Evolutionary conservation across 2,113 vertebrate species (phyloP).

Genomic region (Pollimyrus isidori): DNA sequence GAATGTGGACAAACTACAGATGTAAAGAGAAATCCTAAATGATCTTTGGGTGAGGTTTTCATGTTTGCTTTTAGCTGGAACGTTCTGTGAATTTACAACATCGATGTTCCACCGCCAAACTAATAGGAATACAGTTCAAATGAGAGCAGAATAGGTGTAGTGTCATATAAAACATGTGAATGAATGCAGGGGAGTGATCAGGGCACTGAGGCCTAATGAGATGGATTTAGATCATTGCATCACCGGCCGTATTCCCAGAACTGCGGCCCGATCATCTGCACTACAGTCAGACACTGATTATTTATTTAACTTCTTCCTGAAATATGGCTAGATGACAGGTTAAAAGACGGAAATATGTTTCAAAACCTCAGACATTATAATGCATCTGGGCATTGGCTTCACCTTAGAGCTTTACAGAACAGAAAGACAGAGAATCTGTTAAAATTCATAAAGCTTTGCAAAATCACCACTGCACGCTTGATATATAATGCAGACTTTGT

Average conservation of each 20-base stretch:
- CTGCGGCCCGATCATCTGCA: conserved; percentile 14
- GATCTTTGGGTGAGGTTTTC: background rate
- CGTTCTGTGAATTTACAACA: background rate
- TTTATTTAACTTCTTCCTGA: conserved; percentile 22
- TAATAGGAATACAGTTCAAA: background rate
- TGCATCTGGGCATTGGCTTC: conserved; percentile 12
- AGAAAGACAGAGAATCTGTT: background rate
- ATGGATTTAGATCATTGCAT: conserved; percentile 17
- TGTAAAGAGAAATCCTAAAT: background rate
- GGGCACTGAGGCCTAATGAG: background rate
- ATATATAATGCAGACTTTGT: background rate
- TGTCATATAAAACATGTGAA: conserved; percentile 1
- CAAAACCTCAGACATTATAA: conserved; percentile 9
- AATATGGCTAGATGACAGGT: conserved; percentile 9
- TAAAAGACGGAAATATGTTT: conserved; percentile 15
- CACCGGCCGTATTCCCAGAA: background rate
- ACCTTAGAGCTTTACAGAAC: conserved; percentile 9
- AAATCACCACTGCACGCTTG: background rate
- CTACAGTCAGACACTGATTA: conserved; percentile 18
- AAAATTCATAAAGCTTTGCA: conserved; percentile 12
- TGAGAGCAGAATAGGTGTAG: background rate
- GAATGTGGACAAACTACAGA: conserved; percentile 1
- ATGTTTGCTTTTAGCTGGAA: background rate
- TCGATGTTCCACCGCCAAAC: background rate
- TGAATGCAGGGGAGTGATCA: background rate